phyloP scores from a whole-genome alignment of 2,797 vertebrate species.

The Tympanoctomys barrerae region DNA sequence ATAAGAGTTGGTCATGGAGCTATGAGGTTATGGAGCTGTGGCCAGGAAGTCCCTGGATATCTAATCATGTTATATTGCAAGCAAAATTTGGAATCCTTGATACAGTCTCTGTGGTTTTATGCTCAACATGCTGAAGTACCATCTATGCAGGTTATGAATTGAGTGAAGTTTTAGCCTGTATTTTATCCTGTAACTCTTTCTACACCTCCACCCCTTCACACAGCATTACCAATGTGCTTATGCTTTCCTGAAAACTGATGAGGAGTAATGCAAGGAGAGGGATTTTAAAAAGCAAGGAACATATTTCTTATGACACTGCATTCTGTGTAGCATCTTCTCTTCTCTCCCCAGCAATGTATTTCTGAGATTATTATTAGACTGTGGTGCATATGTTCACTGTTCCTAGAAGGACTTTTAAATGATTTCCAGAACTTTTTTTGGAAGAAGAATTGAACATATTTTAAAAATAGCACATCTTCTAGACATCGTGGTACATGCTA shows the following conservation, averaged over 20 bases:
- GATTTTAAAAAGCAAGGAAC: constrained; percentile 14
- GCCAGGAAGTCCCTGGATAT: background rate
- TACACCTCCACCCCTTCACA: constrained; percentile 39
- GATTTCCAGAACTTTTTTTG: background rate
- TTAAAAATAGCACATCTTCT: background rate
- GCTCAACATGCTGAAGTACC: background rate
- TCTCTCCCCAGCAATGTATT: background rate
- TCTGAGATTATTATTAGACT: background rate
- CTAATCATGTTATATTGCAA: background rate
- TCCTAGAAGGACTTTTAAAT: constrained; percentile 18
- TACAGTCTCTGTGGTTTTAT: background rate
- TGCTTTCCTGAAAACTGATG: background rate
- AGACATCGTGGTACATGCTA: background rate
- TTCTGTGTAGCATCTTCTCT: background rate
- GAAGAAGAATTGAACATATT: background rate
- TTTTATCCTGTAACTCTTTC: background rate
- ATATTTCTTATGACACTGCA: background rate
- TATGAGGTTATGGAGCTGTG: background rate
- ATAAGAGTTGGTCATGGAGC: background rate
- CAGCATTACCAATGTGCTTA: background rate
- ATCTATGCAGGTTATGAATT: background rate
- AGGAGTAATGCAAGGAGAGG: background rate
- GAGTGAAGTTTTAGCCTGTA: background rate
- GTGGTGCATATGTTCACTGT: background rate
- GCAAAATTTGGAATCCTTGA: constrained; percentile 40